Evolutionary conservation across 2,113 vertebrate genomes (phyloP).

Genomic region (Calyptommatus sinebrachiatus): DNA sequence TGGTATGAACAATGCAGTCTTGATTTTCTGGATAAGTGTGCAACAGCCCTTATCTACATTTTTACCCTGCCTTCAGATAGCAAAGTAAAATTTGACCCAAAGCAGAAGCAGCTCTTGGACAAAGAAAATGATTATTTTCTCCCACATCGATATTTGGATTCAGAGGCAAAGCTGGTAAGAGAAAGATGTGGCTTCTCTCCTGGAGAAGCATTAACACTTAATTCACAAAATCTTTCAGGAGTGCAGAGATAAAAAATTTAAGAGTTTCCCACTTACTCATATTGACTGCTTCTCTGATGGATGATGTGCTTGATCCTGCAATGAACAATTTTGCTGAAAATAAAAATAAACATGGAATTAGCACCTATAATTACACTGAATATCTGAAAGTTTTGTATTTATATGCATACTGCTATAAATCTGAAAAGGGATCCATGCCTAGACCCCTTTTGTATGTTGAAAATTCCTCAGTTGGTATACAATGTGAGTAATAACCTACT

Average conservation of each 20-base stretch:
- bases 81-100: too few relatives aligned
- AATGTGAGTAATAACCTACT: too few relatives aligned
- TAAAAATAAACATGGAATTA: conserved; percentile 36
- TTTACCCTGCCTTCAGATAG: too few relatives aligned
- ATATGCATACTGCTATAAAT: background rate
- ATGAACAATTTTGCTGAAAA: conserved; percentile 90
- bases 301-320: conserved; percentile 79
- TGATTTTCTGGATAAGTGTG: too few relatives aligned
- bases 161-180: background rate
- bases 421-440: too few relatives aligned
- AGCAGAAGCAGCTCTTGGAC: background rate
- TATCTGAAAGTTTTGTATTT: background rate
- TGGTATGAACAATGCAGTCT: too few relatives aligned
- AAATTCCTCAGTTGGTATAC: background rate
- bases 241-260: background rate
- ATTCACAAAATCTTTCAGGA: background rate
- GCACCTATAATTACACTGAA: background rate
- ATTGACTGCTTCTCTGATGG: conserved; percentile 85
- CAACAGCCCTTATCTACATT: too few relatives aligned
- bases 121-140: background rate
- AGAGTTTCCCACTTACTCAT: conserved; percentile 80
- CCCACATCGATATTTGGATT: background rate
- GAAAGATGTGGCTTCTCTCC: background rate
- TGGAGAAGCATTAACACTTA: background rate
- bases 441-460: background rate